Base-by-base conservation (phyloP, 2,113 vertebrate species). In the Archocentrus centrarchus region DNA sequence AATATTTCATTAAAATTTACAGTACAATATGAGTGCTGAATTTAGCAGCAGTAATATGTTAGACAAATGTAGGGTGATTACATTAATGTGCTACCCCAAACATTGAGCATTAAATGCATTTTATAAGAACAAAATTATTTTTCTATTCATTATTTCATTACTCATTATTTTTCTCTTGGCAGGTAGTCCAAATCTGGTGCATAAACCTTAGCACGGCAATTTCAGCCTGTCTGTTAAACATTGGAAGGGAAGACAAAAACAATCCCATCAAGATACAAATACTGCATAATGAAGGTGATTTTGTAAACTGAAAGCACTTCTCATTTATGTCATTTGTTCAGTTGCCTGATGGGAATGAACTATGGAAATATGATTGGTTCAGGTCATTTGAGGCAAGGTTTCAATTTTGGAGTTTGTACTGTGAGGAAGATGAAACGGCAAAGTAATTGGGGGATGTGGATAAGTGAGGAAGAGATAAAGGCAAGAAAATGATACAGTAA, bases 381-480 rank as follows among this genome's bases (percentile, higher is more conserved):
- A 66, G 27, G 47, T 75, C 22, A 85, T 73, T 35, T 57, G n/a
- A 87, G 63, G 59, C 11, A 11, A 82, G 8, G 20, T 22, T 11
- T 44, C 15, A 18, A 24, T 68, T 79, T 63, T 63, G 0, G 44
- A 64, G 18, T 68, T 68, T 75, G 30, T 14, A 44, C 17, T 53
- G n/a, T 11, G 57, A 59, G 8, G 3, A 76, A 70, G 32, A 85
- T 79, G 13, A 82, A 84, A 75, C 5, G 0, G 44, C 15, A 55
- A 14, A 60, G 63, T 75, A 79, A 77, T 30, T 7, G 1, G 30
- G 13, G 37, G 1, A 5, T 14, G 17, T 35, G 75, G 47, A 70
- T 76, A 61, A 15, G 59, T 11, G n/a, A 41, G 47, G 11, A 37
- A 58, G 81, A 82, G 73, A 70, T 70, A 75, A 80, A 84, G 50